Evolutionary conservation across 2,113 vertebrate genomes (phyloP).

Genomic region (Corythaeola cristata): DNA sequence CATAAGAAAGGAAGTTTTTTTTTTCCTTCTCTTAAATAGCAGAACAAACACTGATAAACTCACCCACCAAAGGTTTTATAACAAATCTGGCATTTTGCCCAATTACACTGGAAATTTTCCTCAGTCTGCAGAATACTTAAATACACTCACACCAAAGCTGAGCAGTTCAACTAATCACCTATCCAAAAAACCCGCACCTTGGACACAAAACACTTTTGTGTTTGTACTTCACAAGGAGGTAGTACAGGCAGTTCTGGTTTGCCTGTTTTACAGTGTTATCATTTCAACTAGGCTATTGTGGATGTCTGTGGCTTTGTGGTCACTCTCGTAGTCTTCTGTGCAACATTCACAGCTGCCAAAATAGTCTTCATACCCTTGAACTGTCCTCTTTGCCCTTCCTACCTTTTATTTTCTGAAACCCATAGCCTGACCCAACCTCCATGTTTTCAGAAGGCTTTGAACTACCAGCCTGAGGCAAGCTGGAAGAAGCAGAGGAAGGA

Average conservation of each 20-base stretch:
- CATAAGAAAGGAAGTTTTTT: not conserved
- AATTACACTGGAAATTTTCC: not conserved
- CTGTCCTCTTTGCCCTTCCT: not conserved
- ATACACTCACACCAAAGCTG: not conserved
- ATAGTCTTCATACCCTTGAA: not conserved
- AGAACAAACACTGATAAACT: not conserved
- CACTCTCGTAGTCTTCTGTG: not conserved
- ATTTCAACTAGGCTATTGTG: not conserved
- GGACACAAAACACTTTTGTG: not conserved
- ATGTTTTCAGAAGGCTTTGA: not conserved
- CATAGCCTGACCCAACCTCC: not conserved
- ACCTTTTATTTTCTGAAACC: not conserved
- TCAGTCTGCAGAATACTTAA: not conserved
- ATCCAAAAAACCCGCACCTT: not conserved
- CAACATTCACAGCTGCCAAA: not conserved
- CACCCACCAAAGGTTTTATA: not conserved
- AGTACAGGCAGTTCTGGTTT: not conserved
- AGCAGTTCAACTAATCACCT: not conserved
- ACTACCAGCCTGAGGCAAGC: not conserved
- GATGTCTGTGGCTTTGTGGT: not conserved
- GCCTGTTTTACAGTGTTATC: not conserved
- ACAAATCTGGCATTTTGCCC: not conserved
- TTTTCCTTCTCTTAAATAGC: not conserved
- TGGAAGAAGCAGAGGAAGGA: slow-evolving; percentile 4
- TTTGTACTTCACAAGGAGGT: not conserved